A percentile compares a stretch with the other conserved stretches of the same genome.
Conservation (phyloP, 2,888 invertebrate genomes). For the Merodon equestris region DNA sequence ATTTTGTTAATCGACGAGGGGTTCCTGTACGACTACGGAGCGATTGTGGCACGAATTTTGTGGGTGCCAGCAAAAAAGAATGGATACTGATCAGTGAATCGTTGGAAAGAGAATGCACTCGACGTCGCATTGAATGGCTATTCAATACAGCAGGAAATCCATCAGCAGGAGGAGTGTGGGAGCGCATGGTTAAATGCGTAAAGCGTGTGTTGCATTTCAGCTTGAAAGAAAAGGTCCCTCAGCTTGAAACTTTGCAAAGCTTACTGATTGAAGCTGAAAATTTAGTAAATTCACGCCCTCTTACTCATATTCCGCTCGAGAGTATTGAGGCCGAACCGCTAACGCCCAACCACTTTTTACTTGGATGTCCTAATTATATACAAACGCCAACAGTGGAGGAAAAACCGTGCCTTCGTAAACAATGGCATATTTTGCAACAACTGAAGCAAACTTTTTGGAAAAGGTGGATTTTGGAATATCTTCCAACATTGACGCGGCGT, state of each 20-base stretch:
- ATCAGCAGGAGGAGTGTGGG: conserved; percentile 60
- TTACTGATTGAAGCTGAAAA: conserved; percentile 60
- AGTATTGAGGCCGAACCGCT: conserved; percentile 38
- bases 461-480: conserved; percentile 25
- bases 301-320: conserved; percentile 38
- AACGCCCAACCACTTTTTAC: conserved; percentile 58
- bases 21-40: conserved; percentile 31
- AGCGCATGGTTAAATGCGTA: conserved; percentile 46
- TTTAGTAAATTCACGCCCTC: conserved; percentile 51
- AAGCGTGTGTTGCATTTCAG: conserved; percentile 49
- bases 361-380: conserved; percentile 50
- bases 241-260: conserved; percentile 51
- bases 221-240: conserved; percentile 52
- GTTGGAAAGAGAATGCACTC: conserved; percentile 27
- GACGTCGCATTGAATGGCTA: conserved; percentile 51
- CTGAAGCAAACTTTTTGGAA: conserved; percentile 35
- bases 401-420: conserved; percentile 33
- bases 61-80: conserved; percentile 32
- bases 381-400: conserved; percentile 48
- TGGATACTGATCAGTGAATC: conserved; percentile 20
- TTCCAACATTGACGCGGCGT: conserved; percentile 37
- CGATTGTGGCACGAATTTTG: conserved; percentile 33
- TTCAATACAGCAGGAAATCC: conserved; percentile 60
- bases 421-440: conserved; percentile 63
- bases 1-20: conserved; percentile 55